Conservation (phyloP, 2,797 vertebrate genomes). For the Sebastes minor region DNA sequence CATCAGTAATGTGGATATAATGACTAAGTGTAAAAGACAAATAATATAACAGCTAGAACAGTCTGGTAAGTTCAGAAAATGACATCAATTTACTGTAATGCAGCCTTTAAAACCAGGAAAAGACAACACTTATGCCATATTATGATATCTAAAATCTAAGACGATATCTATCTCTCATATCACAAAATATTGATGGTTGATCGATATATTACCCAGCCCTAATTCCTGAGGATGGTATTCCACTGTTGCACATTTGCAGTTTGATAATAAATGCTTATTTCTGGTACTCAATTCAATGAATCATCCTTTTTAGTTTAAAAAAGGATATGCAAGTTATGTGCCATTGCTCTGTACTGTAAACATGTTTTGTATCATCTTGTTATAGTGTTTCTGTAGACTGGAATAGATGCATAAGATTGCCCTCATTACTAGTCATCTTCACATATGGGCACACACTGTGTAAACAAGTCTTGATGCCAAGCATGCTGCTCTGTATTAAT, state of each 20-base stretch:
- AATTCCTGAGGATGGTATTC: neutral
- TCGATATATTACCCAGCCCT: too few relatives aligned
- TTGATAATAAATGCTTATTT: neutral
- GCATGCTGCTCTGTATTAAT: neutral
- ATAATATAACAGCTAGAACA: too few relatives aligned
- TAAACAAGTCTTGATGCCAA: neutral
- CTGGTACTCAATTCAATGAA: neutral
- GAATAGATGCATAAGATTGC: neutral
- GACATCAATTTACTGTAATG: too few relatives aligned
- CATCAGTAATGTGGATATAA: too few relatives aligned
- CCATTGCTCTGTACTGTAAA: neutral
- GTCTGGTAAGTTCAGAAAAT: too few relatives aligned
- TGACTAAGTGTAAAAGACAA: too few relatives aligned
- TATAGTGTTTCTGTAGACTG: neutral
- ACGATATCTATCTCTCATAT: too few relatives aligned
- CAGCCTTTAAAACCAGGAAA: too few relatives aligned
- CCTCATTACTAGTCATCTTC: slow-evolving; percentile 3
- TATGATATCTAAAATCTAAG: too few relatives aligned
- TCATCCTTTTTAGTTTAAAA: neutral
- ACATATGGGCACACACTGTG: neutral
- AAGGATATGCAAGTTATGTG: neutral
- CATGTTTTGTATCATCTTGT: neutral
- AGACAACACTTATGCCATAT: too few relatives aligned
- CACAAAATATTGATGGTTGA: too few relatives aligned
- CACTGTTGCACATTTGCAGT: neutral